Conservation (phyloP, 2,113 vertebrate genomes). For the Papio anubis region DNA sequence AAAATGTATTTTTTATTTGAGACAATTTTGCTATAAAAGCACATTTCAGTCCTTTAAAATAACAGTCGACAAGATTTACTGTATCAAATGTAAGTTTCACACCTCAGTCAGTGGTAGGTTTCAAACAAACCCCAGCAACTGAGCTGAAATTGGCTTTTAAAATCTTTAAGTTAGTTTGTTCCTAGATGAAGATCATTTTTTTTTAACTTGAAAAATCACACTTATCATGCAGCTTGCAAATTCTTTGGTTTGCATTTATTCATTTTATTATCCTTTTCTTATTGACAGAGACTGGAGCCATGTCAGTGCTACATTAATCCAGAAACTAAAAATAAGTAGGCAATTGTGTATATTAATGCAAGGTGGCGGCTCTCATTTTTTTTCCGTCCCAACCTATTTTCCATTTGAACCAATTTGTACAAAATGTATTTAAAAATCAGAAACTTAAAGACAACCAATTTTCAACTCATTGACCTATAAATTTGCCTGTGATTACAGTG, state of each 20-base stretch:
- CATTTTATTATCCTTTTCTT: slow-evolving; percentile 24
- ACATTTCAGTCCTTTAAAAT: slow-evolving; percentile 70
- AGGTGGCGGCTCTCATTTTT: not conserved
- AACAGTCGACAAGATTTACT: slow-evolving; percentile 67
- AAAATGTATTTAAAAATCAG: slow-evolving; percentile 65
- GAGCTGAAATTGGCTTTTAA: slow-evolving; percentile 52
- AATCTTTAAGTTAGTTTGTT: slow-evolving; percentile 62
- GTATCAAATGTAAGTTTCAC: slow-evolving; percentile 57
- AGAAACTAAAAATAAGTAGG: slow-evolving; percentile 54
- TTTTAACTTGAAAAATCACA: slow-evolving; percentile 22
- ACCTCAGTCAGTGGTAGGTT: slow-evolving; percentile 55
- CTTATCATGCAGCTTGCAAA: slow-evolving; percentile 13
- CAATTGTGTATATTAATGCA: slow-evolving; percentile 38
- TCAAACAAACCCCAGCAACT: slow-evolving; percentile 47
- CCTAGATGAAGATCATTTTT: slow-evolving; percentile 26
- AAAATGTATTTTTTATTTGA: slow-evolving; percentile 80
- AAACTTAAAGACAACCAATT: slow-evolving; percentile 34
- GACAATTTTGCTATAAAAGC: slow-evolving; percentile 73
- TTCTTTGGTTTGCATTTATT: slow-evolving; percentile 54
- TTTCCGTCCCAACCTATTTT: not conserved
- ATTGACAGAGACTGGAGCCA: slow-evolving; percentile 8
- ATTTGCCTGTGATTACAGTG: slow-evolving; percentile 39
- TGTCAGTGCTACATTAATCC: slow-evolving; percentile 6
- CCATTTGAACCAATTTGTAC: slow-evolving; percentile 5
- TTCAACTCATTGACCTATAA: slow-evolving; percentile 58